phyloP scores from a whole-genome alignment of 2,113 vertebrate species.

The Onychorhynchus coronatus region DNA sequence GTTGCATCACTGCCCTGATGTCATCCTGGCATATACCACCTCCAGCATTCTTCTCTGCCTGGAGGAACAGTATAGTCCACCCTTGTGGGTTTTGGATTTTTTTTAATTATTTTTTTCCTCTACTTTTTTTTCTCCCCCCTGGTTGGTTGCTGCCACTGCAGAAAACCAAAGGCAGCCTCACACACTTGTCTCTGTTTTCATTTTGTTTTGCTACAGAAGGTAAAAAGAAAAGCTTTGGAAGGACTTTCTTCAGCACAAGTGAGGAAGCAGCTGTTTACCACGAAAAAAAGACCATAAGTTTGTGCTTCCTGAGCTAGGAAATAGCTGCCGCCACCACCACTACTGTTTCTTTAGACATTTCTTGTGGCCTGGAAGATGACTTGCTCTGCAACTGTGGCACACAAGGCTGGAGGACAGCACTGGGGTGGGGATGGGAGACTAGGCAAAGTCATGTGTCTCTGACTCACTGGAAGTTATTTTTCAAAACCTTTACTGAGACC shows the following conservation, averaged over 20 bases:
- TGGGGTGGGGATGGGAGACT: background rate
- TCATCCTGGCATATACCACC: slow-evolving; percentile 28
- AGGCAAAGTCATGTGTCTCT: slow-evolving; percentile 8
- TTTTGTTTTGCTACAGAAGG: slow-evolving; percentile 47
- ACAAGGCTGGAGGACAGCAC: background rate
- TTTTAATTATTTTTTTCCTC: background rate
- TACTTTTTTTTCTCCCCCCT: rapidly evolving
- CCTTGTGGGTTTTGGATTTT: background rate
- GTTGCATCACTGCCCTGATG: slow-evolving; percentile 24
- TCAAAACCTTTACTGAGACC: background rate
- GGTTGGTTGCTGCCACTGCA: background rate
- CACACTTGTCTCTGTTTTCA: slow-evolving; percentile 40
- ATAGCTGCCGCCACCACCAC: background rate
- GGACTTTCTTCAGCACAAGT: slow-evolving; percentile 36
- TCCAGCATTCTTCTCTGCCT: slow-evolving; percentile 17
- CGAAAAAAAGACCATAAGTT: background rate
- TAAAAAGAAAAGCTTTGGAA: slow-evolving; percentile 33
- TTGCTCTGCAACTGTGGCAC: background rate
- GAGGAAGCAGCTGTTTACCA: slow-evolving; percentile 54
- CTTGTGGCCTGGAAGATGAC: background rate
- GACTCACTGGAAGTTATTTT: slow-evolving; percentile 16
- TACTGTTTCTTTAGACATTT: background rate
- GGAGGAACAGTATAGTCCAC: background rate
- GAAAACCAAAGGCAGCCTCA: slow-evolving; percentile 38
- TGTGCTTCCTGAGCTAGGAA: slow-evolving; percentile 36